Percentiles rank a stretch among this genome's conserved stretches.
Conservation (phyloP, 2,888 invertebrate species). For the Melinopterus prodromus region DNA sequence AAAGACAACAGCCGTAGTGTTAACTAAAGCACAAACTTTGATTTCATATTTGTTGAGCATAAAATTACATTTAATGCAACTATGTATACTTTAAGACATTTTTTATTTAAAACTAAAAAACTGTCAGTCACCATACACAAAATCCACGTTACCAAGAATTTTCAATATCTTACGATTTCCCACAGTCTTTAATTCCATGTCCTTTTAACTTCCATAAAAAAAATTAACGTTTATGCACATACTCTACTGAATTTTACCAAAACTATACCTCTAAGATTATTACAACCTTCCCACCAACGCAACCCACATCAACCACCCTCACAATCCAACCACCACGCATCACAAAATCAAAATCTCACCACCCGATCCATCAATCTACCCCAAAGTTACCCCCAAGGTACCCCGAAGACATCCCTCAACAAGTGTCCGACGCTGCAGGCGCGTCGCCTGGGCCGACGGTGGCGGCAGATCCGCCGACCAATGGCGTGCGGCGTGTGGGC, state of each 20-base stretch:
- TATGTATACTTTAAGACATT: no score
- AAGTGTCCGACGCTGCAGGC: slow-evolving; percentile 16
- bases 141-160: no score
- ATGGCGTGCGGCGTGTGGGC: slow-evolving; percentile 52
- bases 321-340: background rate
- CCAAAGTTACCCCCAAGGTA: background rate
- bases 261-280: slow-evolving; percentile 5
- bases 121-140: no score
- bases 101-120: no score
- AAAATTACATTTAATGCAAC: no score
- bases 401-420: slow-evolving; percentile 8
- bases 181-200: no score
- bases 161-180: no score
- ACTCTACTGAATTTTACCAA: background rate
- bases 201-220: background rate
- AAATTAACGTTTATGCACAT: background rate
- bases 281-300: slow-evolving; percentile 22
- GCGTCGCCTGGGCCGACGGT: slow-evolving; percentile 26
- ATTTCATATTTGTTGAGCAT: no score
- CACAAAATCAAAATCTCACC: slow-evolving; percentile 10
- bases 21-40: no score
- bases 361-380: slow-evolving; percentile 23
- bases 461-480: slow-evolving; percentile 47
- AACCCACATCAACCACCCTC: background rate
- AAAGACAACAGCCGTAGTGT: no score